Conservation (phyloP, 2,797 vertebrate species). For the Artibeus lituratus region DNA sequence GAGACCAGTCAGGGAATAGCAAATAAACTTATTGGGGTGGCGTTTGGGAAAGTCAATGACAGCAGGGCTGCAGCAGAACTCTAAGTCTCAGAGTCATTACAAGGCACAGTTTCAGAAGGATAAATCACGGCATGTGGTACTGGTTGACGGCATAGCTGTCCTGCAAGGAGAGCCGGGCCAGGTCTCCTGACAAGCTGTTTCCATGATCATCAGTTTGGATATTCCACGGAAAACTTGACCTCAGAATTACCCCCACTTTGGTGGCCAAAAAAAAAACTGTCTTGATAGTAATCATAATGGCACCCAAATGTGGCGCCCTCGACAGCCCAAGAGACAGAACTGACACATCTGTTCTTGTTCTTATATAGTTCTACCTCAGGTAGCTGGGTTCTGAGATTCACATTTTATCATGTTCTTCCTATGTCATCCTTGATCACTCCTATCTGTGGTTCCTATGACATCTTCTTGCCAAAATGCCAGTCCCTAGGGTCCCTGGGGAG, state of each 20-base stretch:
- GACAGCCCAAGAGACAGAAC: background rate
- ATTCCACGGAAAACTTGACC: background rate
- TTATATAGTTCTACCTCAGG: background rate
- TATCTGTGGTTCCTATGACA: background rate
- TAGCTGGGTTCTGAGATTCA: background rate
- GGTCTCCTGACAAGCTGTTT: background rate
- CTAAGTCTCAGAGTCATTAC: background rate
- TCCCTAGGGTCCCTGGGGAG: background rate
- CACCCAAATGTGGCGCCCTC: background rate
- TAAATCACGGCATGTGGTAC: rapidly evolving
- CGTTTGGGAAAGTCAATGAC: background rate
- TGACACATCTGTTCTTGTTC: background rate
- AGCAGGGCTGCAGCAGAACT: background rate
- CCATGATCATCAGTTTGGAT: background rate
- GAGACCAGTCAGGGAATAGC: background rate
- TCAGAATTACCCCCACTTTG: background rate
- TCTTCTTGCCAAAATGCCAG: background rate
- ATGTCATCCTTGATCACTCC: background rate
- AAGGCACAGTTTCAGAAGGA: background rate
- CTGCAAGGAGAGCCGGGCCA: background rate
- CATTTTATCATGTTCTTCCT: background rate
- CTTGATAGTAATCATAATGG: background rate
- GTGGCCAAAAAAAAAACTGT: background rate
- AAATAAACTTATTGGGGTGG: background rate
- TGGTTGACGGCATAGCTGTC: no score